These are phyloP conservation scores for Stegophylla sp. DNA, from an alignment of 2,888 invertebrate species.

Conservation along the genomic window DNA sequence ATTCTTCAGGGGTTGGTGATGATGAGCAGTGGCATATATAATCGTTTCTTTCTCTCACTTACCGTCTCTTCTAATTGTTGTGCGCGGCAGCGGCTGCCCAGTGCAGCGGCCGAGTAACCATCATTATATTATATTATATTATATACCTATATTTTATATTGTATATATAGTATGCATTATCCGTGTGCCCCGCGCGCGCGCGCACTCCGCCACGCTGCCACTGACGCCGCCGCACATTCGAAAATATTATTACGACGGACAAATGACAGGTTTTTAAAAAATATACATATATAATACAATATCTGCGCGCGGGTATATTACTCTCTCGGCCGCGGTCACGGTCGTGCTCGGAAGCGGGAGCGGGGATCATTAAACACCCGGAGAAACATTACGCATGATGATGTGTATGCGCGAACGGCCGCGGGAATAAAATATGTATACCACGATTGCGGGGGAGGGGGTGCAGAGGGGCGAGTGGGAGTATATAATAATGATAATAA, in stretches of 20 bases:
- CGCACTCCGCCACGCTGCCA: background rate
- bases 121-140: constrained; percentile 48
- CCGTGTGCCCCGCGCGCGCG: background rate
- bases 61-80: constrained; percentile 7
- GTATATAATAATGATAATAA: too few species aligned
- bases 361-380: constrained; percentile 51
- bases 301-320: constrained; percentile 17
- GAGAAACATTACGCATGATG: constrained; percentile 16
- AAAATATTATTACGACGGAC: constrained; percentile 36
- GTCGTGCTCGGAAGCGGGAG: background rate
- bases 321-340: background rate
- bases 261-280: constrained; percentile 53
- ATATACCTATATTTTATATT: constrained; percentile 18
- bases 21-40: background rate
- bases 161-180: constrained; percentile 10
- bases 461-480: background rate
- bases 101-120: constrained; percentile 23
- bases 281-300: background rate
- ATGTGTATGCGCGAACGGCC: background rate
- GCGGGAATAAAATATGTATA: constrained; percentile 19
- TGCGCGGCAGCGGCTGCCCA: background rate
- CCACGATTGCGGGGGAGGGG: background rate
- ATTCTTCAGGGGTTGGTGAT: background rate
- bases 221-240: constrained; percentile 2
- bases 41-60: background rate